Percentiles rank a stretch among this genome's conserved stretches.
phyloP scores from a whole-genome alignment of 2,888 invertebrate species.

The Tetramorium bicarinatum region DNA sequence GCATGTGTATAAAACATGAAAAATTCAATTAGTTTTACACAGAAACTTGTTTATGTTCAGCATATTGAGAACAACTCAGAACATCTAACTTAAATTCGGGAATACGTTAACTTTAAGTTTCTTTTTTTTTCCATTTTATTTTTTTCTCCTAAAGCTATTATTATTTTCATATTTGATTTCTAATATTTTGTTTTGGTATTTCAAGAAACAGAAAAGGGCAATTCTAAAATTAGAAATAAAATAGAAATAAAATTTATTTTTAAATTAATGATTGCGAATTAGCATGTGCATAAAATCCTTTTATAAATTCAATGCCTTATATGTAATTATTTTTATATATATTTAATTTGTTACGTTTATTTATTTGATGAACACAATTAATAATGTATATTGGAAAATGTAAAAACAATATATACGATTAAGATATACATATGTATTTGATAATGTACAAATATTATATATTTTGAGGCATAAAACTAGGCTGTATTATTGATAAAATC shows the following conservation, averaged over 20 bases:
- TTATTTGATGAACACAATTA: conserved; percentile 11
- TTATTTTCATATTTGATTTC: conserved; percentile 41
- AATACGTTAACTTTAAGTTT: not conserved
- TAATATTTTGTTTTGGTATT: conserved; percentile 80
- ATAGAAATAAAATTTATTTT: not conserved
- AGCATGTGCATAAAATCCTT: conserved; percentile 48
- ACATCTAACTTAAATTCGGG: conserved; percentile 6
- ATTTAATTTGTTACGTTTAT: conserved; percentile 45
- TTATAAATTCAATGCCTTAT: conserved; percentile 76
- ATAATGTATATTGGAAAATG: not conserved
- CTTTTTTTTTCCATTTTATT: conserved; percentile 59
- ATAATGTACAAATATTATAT: conserved; percentile 4
- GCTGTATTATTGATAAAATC: not conserved
- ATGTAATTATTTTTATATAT: conserved; percentile 56
- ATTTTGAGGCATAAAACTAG: not conserved
- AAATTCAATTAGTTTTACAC: not conserved
- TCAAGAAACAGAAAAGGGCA: conserved; percentile 70
- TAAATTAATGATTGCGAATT: not conserved
- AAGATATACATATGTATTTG: not conserved
- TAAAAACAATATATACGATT: not conserved
- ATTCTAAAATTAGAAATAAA: conserved; percentile 37
- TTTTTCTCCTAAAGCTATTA: conserved; percentile 26
- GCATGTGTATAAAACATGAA: not conserved
- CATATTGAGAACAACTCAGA: conserved; percentile 10
- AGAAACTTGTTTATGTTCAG: conserved; percentile 45